A percentile compares a stretch with the other conserved stretches of the same genome.
These are phyloP conservation scores for Microcebus tavaratra DNA, from an alignment of 2,113 vertebrate species.

Conservation along the genomic window DNA sequence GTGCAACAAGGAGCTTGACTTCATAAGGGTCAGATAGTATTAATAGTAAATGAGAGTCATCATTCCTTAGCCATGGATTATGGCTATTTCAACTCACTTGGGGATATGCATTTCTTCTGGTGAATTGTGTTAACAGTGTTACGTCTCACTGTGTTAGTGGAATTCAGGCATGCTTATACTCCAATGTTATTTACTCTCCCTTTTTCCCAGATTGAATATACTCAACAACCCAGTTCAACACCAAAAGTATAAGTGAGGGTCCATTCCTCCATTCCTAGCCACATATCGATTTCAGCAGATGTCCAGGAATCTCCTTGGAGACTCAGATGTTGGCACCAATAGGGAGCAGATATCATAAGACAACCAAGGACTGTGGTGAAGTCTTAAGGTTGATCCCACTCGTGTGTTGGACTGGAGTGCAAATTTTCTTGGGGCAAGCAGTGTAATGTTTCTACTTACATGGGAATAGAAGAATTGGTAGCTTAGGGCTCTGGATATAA, in stretches of 20 bases:
- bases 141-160: neutral
- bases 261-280: neutral
- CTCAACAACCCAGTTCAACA: neutral
- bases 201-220: neutral
- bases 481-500: neutral
- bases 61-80: neutral
- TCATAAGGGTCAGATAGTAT: neutral
- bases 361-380: neutral
- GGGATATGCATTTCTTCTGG: neutral
- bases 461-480: neutral
- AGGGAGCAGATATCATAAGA: neutral
- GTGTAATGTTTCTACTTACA: neutral
- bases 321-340: neutral
- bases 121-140: neutral
- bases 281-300: neutral
- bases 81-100: neutral
- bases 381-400: neutral
- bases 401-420: neutral
- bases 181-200: neutral
- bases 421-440: neutral
- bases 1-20: neutral
- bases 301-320: neutral
- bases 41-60: neutral
- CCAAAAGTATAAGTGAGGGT: neutral
- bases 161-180: neutral